Percentiles rank a stretch among this genome's conserved stretches.
Evolutionary conservation across 2,113 vertebrate genomes (phyloP).

Genomic region (Micronycteris hirsuta): DNA sequence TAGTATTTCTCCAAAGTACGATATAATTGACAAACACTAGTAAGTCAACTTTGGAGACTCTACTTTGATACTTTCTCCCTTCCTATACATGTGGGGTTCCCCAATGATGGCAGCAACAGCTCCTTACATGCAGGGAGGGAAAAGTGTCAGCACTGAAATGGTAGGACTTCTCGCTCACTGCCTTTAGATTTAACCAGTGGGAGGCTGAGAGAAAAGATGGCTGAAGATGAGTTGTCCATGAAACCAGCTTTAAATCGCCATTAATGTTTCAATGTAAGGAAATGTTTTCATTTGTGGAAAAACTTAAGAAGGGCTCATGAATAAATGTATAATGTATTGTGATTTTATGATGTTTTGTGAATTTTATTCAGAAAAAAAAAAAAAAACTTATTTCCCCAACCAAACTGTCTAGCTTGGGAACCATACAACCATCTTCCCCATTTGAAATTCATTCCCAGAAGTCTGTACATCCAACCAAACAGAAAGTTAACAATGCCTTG

Average conservation of each 20-base stretch:
- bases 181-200: conserved; percentile 65
- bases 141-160: neutral
- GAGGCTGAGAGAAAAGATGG: conserved; percentile 74
- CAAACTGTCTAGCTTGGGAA: conserved; percentile 68
- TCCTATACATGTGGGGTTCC: neutral
- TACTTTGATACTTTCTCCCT: conserved; percentile 20
- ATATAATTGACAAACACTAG: neutral
- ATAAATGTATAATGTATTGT: conserved; percentile 83
- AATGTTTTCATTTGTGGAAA: conserved; percentile 82
- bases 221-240: conserved; percentile 83
- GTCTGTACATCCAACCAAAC: conserved; percentile 61
- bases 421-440: conserved; percentile 67
- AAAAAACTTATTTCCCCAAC: conserved; percentile 75
- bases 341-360: conserved; percentile 85
- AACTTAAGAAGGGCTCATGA: conserved; percentile 85
- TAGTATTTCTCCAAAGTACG: conserved; percentile 16
- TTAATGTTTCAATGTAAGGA: conserved; percentile 85
- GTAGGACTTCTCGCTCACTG: conserved; percentile 6
- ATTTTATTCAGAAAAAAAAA: conserved; percentile 75
- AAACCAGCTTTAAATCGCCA: conserved; percentile 81
- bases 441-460: conserved; percentile 61
- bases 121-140: conserved; percentile 24
- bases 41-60: conserved; percentile 28
- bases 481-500: conserved; percentile 55
- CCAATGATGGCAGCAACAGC: neutral